These are phyloP conservation scores for Cheirogaleus major DNA, from an alignment of 2,797 vertebrate genomes.

Conservation along the genomic window DNA sequence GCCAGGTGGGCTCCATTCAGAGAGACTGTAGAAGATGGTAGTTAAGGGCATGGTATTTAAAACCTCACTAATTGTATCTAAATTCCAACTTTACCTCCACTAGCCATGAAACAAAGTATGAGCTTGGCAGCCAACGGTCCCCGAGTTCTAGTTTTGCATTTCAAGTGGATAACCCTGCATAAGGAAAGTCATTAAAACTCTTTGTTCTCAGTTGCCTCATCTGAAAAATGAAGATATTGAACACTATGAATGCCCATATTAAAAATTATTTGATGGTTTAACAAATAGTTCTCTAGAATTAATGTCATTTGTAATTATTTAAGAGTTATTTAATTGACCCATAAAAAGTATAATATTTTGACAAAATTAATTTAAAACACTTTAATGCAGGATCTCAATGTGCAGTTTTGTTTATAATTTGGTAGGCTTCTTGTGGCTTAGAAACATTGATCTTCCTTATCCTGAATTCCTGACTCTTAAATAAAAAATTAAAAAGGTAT, in stretches of 20 bases:
- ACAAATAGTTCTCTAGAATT: neutral
- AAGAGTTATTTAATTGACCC: neutral
- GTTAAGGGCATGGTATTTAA: neutral
- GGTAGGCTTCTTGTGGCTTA: neutral
- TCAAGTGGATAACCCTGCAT: neutral
- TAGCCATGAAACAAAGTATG: neutral
- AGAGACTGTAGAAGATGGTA: neutral
- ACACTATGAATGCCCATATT: neutral
- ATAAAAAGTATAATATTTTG: neutral
- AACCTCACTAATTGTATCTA: neutral
- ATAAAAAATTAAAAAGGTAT: slow-evolving; percentile 17
- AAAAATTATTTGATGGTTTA: slow-evolving; percentile 4
- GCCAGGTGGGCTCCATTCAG: neutral
- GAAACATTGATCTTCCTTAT: neutral
- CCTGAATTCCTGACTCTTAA: slow-evolving; percentile 26
- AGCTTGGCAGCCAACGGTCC: neutral
- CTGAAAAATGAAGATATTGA: neutral
- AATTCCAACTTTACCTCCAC: neutral
- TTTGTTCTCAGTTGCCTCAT: neutral
- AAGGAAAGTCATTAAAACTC: neutral
- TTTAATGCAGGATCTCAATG: neutral
- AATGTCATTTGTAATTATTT: neutral
- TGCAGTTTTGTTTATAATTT: neutral
- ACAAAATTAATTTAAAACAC: slow-evolving; percentile 42
- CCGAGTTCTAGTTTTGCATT: neutral